Conservation (phyloP, 2,797 vertebrate species). For the Molossus molossus region DNA sequence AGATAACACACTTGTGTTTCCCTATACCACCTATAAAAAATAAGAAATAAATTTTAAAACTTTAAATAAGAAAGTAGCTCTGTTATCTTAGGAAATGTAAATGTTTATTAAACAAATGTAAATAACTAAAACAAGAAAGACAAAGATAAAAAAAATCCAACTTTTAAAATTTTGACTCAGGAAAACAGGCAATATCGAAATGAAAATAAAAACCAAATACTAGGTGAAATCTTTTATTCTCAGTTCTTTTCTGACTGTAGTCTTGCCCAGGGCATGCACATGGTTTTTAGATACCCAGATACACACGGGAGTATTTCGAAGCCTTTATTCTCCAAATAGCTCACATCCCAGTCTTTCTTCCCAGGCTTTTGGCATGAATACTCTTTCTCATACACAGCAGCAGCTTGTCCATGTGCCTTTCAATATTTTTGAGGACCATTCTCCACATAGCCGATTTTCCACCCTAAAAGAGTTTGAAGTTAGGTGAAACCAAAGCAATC, state of each 20-base stretch:
- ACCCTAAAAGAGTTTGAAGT: not conserved
- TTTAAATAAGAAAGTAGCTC: not conserved
- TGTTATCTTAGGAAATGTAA: not conserved
- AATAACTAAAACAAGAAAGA: not conserved
- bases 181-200: not conserved
- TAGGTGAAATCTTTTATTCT: not conserved
- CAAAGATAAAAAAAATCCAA: not conserved
- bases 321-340: not conserved
- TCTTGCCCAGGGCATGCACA: not conserved
- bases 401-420: constrained; percentile 7
- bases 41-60: not conserved
- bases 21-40: not conserved
- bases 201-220: not conserved
- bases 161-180: not conserved
- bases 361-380: not conserved
- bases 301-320: not conserved
- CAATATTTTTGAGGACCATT: constrained; percentile 31
- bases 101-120: not conserved
- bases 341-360: not conserved
- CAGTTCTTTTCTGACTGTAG: not conserved
- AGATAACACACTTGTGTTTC: not conserved
- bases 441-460: not conserved
- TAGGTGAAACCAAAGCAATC: not conserved
- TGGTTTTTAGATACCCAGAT: not conserved
- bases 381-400: not conserved